Percentiles rank a stretch among this genome's conserved stretches.
Conservation (phyloP, 1,140 invertebrate genomes). For the Pseudachorutes palmiensis region DNA sequence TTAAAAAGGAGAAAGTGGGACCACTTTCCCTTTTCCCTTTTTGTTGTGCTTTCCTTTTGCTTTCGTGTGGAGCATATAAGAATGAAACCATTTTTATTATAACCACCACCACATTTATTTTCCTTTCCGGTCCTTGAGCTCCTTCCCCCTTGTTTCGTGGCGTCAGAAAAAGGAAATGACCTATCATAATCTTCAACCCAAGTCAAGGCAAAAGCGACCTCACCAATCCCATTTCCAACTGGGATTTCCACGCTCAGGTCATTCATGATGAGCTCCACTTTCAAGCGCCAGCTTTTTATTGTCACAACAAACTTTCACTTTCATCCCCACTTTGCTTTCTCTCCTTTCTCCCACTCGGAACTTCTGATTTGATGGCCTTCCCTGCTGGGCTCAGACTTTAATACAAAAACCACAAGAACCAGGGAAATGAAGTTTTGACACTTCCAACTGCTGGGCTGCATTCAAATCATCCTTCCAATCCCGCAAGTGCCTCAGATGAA, state of each 20-base stretch:
- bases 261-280: not conserved
- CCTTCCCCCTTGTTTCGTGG: constrained; percentile 10
- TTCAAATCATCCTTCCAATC: not conserved
- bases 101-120: not conserved
- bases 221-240: not conserved
- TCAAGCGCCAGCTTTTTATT: not conserved
- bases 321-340: not conserved
- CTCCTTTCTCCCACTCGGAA: not conserved
- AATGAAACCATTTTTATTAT: not conserved
- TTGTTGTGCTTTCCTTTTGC: not conserved
- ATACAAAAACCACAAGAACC: not conserved
- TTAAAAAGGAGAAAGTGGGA: no score
- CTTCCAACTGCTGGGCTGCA: not conserved
- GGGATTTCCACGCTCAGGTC: not conserved
- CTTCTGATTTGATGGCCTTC: not conserved
- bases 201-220: constrained; percentile 2
- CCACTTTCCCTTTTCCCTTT: not conserved
- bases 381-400: not conserved
- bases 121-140: constrained; percentile 18
- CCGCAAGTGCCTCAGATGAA: no score
- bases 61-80: not conserved
- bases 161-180: constrained; percentile 28
- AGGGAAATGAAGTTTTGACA: not conserved
- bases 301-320: constrained; percentile 7
- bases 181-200: constrained; percentile 22